A percentile compares a stretch with the other conserved stretches of the same genome.
phyloP scores from a whole-genome alignment of 1,140 invertebrate species.

The Micrasema minimum region DNA sequence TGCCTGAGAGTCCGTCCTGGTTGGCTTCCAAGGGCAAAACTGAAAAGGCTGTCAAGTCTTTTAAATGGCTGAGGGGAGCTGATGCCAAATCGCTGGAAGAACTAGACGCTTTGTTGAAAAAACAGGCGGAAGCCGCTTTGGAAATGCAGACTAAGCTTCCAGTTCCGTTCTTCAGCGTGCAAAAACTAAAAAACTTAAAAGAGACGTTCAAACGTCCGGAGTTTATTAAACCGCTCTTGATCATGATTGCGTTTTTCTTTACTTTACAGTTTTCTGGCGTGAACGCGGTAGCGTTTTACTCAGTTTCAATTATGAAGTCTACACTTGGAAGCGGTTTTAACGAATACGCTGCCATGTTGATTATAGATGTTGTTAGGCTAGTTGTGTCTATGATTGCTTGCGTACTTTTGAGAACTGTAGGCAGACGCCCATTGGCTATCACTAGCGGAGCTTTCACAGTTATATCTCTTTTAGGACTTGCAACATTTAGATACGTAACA shows the following conservation, averaged over 20 bases:
- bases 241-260: constrained; percentile 71
- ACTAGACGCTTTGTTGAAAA: constrained; percentile 63
- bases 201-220: constrained; percentile 60
- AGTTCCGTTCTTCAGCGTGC: constrained; percentile 31
- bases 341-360: constrained; percentile 71
- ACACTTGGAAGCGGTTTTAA: constrained; percentile 66
- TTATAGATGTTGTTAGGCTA: constrained; percentile 76
- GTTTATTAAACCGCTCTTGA: constrained; percentile 70
- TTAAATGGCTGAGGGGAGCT: constrained; percentile 66
- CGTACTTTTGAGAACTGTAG: constrained; percentile 69
- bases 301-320: constrained; percentile 71
- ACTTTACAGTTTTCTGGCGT: constrained; percentile 73
- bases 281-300: constrained; percentile 80
- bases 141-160: constrained; percentile 56
- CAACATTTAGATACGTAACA: constrained; percentile 59
- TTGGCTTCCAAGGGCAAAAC: constrained; percentile 67
- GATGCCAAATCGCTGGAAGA: constrained; percentile 64
- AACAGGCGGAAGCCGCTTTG: constrained; percentile 56
- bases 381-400: constrained; percentile 70
- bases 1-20: constrained; percentile 81
- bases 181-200: constrained; percentile 52
- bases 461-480: constrained; percentile 66
- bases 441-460: constrained; percentile 70
- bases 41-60: constrained; percentile 65
- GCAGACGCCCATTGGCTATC: constrained; percentile 68